Evolutionary conservation across 2,888 invertebrate genomes (phyloP), one percentile per base, ranked within the genome.

Genomic region (Tenthredo distinguenda): DNA sequence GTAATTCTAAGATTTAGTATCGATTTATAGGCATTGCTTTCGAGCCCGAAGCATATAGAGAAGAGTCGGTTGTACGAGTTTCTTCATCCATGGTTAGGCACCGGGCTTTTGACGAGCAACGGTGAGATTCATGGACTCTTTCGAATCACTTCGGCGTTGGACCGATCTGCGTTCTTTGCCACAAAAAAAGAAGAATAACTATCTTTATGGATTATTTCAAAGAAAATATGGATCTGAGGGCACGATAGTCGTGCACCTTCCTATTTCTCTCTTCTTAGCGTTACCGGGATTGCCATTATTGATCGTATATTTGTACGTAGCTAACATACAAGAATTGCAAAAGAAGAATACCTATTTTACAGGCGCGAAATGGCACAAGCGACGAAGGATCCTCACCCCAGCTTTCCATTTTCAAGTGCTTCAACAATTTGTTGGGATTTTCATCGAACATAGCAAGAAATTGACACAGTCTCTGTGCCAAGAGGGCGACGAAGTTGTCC

Each of bases 361-460:
- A 95, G 95, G 95, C 40, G 76, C 88, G n/a, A 96, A 96, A 91
- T 96, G 96, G 96, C 95, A 95, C 72, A 90, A 92, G 0, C 93
- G 96, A n/a, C 92, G 96, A 79, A 96, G 95, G 91, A 94, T 96
- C 86, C 90, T 96, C n/a, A 96, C 96, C 0, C 95, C 96, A 0
- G 95, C 96, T 0, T 96, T 96, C 89, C 96, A 96, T 89, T 96
- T 96, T 86, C 96, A 95, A 88, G 94, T 96, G 79, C 90, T 96
- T 9, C 94, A 94, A 74, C 90, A 93, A 65, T 95, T 94, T 86
- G 85, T 91, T 50, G 88, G 90, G 0, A 91, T 93, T 10, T 92
- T 95, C 15, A 91, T 93, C 58, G 94, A 95, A 77, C 94, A 95
- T 55, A 91, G 93, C 10, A 91, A 92, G 34, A 92, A 92, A 50